phyloP scores from a whole-genome alignment of 2,113 vertebrate genomes.

The Geothlypis trichas region DNA sequence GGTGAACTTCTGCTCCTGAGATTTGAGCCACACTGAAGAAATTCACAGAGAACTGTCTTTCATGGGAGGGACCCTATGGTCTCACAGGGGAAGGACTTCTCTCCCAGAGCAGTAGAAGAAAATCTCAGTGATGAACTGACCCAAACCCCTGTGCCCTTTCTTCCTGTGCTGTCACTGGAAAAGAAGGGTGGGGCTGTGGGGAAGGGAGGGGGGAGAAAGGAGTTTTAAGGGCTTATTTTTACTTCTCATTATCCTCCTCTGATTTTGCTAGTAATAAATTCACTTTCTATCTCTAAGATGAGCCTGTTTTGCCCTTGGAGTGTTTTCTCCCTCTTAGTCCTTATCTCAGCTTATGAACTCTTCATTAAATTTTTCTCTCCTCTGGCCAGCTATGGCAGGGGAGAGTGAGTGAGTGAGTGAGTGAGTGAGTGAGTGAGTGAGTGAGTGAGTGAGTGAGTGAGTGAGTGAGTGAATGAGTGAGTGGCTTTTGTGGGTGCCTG shows the following conservation, averaged over 20 bases:
- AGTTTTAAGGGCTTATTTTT: neutral
- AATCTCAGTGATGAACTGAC: neutral
- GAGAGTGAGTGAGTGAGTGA: neutral
- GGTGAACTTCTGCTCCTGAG: neutral
- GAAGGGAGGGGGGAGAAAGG: no score
- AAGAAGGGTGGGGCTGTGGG: neutral
- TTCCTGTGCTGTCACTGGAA: fast-evolving
- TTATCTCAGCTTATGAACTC: neutral
- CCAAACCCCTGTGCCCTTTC: neutral
- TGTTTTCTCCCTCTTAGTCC: neutral
- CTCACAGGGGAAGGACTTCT: neutral
- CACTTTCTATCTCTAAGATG: neutral
- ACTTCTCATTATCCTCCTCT: neutral
- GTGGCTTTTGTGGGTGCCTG: neutral
- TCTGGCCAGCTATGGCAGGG: neutral
- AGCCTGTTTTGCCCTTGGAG: neutral
- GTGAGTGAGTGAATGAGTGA: no score
- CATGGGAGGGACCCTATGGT: fast-evolving
- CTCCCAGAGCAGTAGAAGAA: fast-evolving
- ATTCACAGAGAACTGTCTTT: neutral
- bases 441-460: neutral
- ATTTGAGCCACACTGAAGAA: fast-evolving
- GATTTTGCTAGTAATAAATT: neutral
- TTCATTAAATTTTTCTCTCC: neutral
- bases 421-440: no score